Percentiles rank a stretch among this genome's conserved stretches.
Evolutionary conservation across 2,797 vertebrate species (phyloP).

Genomic region (Catamblyrhynchus diadema): DNA sequence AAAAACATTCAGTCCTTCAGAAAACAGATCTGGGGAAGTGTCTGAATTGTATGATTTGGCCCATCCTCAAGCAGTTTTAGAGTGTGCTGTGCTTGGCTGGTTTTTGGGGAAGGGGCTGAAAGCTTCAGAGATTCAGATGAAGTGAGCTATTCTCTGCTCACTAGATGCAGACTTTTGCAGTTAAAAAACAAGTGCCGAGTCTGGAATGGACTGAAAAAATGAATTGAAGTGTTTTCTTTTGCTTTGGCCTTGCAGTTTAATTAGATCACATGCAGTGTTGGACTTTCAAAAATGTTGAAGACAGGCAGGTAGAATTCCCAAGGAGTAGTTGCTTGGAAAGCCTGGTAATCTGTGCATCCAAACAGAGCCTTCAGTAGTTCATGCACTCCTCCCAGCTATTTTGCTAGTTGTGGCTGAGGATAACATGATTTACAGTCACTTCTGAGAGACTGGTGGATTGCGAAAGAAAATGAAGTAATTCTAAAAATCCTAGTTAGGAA

Average conservation of each 20-base stretch:
- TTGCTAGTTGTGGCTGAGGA: not conserved
- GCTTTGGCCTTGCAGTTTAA: not conserved
- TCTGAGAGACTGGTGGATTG: not conserved
- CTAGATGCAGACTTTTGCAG: not conserved
- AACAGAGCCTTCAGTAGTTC: not conserved
- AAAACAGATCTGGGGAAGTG: slow-evolving; percentile 4
- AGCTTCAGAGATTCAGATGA: not conserved
- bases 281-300: not conserved
- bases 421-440: not conserved
- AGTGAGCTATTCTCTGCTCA: not conserved
- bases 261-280: not conserved
- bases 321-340: not conserved
- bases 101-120: slow-evolving; percentile 33
- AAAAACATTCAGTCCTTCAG: not conserved
- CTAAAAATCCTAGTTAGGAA: slow-evolving; percentile 18
- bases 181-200: not conserved
- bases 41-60: slow-evolving; percentile 37
- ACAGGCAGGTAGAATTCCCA: not conserved
- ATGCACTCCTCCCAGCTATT: not conserved
- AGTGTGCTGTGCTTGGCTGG: slow-evolving; percentile 7
- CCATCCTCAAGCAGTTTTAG: not conserved
- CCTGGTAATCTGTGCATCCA: not conserved
- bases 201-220: not conserved
- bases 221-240: not conserved
- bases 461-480: not conserved